Conservation (phyloP, 1,140 invertebrate species). For the Drosophila kurseongensis region DNA sequence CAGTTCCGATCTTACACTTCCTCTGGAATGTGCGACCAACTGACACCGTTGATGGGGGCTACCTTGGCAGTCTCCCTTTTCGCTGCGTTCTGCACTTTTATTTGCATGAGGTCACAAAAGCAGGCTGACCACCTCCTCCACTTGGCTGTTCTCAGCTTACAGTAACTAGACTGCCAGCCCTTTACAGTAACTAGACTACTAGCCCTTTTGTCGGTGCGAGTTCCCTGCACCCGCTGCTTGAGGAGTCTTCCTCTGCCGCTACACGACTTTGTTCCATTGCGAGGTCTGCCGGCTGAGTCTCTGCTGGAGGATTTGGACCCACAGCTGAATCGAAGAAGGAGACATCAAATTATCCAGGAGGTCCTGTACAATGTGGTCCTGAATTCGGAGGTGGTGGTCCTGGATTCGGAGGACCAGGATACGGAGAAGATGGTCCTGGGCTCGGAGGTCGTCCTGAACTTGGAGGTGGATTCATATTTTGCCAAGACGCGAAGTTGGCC, state of each 20-base stretch:
- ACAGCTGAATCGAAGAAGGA: neutral
- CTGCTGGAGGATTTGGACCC: neutral
- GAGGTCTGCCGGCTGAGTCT: neutral
- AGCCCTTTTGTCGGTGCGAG: neutral
- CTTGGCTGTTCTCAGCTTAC: slow-evolving; percentile 13
- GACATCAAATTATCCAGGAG: slow-evolving; percentile 28
- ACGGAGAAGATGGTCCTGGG: neutral
- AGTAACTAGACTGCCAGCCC: neutral
- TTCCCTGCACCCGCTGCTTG: neutral
- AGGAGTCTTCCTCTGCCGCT: neutral
- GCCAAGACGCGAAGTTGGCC: too few relatives aligned
- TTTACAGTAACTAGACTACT: neutral
- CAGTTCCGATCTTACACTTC: neutral
- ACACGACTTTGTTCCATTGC: neutral
- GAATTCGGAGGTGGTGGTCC: neutral
- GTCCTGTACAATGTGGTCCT: slow-evolving; percentile 9
- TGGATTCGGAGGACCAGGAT: slow-evolving; percentile 9
- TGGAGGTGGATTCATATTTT: neutral
- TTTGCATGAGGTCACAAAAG: slow-evolving; percentile 18
- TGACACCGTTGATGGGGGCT: slow-evolving; percentile 6
- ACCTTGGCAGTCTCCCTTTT: slow-evolving; percentile 11
- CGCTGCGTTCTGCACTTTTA: slow-evolving; percentile 16
- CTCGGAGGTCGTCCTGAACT: slow-evolving; percentile 1
- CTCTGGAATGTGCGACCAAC: slow-evolving; percentile 2
- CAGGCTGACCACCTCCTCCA: neutral